Percentiles rank a stretch among this genome's conserved stretches.
Evolutionary conservation across 2,797 vertebrate species (phyloP).

Genomic region (Clarias platycephalus): DNA sequence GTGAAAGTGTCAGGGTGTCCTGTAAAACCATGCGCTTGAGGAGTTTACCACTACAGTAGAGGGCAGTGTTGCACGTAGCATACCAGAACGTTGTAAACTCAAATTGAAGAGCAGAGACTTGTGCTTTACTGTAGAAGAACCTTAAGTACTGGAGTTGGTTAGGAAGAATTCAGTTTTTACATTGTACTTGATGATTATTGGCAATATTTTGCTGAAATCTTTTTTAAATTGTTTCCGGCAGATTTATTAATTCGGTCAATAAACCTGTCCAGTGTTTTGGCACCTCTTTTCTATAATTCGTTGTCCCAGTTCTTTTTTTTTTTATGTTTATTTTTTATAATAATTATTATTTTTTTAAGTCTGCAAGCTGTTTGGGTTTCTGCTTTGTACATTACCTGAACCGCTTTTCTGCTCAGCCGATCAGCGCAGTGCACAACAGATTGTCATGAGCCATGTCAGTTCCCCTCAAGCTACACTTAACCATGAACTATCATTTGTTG

Average conservation of each 20-base stretch:
- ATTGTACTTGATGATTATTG: neutral
- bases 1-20: neutral
- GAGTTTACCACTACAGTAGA: neutral
- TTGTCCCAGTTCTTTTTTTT: neutral
- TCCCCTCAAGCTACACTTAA: neutral
- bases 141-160: neutral
- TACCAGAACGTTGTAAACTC: neutral
- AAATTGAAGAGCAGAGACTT: neutral
- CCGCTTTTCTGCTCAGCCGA: neutral
- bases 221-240: neutral
- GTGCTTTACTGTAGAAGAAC: neutral
- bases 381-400: neutral
- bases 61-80: slow-evolving; percentile 14
- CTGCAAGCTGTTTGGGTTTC: neutral
- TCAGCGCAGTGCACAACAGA: neutral
- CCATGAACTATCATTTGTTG: neutral
- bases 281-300: neutral
- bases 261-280: neutral
- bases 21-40: neutral
- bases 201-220: slow-evolving; percentile 3
- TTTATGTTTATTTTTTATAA: too few species aligned
- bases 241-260: neutral
- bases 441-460: neutral
- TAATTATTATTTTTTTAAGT: too few species aligned
- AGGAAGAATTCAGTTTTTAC: neutral